Evolutionary conservation across 2,113 vertebrate species (phyloP), one percentile per base, ranked within the genome.

Genomic region (Daphoenositta chrysoptera): DNA sequence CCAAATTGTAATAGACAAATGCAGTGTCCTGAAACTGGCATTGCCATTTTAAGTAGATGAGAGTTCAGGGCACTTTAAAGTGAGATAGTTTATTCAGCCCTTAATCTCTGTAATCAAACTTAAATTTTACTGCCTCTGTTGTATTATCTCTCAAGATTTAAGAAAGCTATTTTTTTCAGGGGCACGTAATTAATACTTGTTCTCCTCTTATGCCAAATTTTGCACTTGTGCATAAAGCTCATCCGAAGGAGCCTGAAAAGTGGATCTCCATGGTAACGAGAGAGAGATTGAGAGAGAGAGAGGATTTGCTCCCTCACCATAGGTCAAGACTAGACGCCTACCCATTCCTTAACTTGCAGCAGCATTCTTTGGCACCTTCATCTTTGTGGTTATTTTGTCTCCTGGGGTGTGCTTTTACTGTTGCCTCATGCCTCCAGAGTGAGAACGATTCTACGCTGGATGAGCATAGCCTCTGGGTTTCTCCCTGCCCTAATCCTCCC

Each of bases 191-290:
- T 94, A 86, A 57, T 83, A 70, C 80, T 94, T 79, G 40, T 89
- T 81, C 81, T 92, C n/a, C 44, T 91, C 66, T 80, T 60, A 93
- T 39, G 76, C 53, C 70, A 87, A 83, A 94, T 93, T 94, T 94
- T 92, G 61, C 87, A 91, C 73, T 93, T 60, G 9, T 79, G 91
- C 87, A 40, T 53, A 60, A 80, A 82, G 83, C 93, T 92, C 19
- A 66, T 91, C 89, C 81, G 53, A 68, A 96, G 77, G 85, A 96
- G 87, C 53, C 83, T 90, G 83, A 57, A 90, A 94, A 92, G 81
- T 65, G 89, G 58, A 89, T 97, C 88, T 89, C 93, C 94, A 95
- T 96, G 94, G 88, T 83, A 95, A 95, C 94, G 0, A 91, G 51
- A 50, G 68, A 73, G 64, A 15, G 44, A 82, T 4, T 87, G 60